Percentiles rank a stretch among this genome's conserved stretches.
These are phyloP conservation scores for Catalaphyllia jardinei DNA, from an alignment of 64 coral and sea anemone genomes.

Conservation along the genomic window DNA sequence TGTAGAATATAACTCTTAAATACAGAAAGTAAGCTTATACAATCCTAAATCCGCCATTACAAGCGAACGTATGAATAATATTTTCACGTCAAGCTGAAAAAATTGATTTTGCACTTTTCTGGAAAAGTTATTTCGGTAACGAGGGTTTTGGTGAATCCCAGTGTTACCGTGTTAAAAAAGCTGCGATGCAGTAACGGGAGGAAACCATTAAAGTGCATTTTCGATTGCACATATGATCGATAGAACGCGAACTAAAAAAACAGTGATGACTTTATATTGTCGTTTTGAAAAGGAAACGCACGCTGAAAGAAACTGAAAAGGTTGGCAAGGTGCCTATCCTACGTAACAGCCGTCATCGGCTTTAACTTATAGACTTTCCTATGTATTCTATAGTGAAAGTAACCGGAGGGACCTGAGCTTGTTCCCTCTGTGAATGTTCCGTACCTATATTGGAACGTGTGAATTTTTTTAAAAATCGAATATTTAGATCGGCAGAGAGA, in stretches of 20 bases:
- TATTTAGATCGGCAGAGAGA: neutral
- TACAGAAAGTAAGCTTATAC: neutral
- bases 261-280: neutral
- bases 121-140: neutral
- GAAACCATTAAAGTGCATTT: neutral
- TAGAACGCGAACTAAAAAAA: neutral
- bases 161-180: neutral
- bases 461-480: conserved; percentile 47
- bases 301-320: conserved; percentile 1
- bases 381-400: neutral
- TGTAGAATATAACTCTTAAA: neutral
- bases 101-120: neutral
- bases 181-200: neutral
- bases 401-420: neutral
- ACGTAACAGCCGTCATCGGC: neutral
- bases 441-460: conserved; percentile 30
- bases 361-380: neutral
- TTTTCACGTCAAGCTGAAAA: neutral
- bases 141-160: no score
- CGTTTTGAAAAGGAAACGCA: neutral
- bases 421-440: neutral
- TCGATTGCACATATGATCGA: neutral
- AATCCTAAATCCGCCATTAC: conserved; percentile 11
- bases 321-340: neutral
- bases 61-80: conserved; percentile 1